These are phyloP conservation scores for Tupaia tana DNA, from an alignment of 2,113 vertebrate genomes.

Conservation along the genomic window DNA sequence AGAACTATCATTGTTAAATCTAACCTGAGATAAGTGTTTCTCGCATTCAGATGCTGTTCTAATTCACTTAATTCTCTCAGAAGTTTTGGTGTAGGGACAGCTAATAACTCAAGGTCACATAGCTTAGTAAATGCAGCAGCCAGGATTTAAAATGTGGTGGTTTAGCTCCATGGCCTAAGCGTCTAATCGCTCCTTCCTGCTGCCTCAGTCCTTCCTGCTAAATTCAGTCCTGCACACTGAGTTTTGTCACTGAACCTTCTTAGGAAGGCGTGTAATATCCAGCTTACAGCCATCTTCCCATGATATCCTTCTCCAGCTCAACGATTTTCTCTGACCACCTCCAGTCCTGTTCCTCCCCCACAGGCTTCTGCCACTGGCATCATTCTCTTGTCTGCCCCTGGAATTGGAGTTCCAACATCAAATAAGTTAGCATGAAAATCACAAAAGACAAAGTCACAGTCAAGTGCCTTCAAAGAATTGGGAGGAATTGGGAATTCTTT, in stretches of 20 bases:
- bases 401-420: not conserved
- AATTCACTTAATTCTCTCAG: slow-evolving; percentile 3
- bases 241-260: too few relatives aligned
- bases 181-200: not conserved
- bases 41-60: not conserved
- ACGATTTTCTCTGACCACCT: not conserved
- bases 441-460: not conserved
- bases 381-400: not conserved
- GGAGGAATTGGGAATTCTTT: too few relatives aligned
- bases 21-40: not conserved
- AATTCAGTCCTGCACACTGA: not conserved
- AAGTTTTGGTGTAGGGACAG: not conserved
- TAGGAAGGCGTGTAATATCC: not conserved
- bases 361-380: not conserved
- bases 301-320: not conserved
- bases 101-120: not conserved
- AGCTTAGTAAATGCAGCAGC: not conserved
- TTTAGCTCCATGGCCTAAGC: not conserved
- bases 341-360: not conserved
- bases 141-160: not conserved
- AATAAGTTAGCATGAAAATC: too few relatives aligned
- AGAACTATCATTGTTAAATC: not conserved
- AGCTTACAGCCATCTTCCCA: not conserved
- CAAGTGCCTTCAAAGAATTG: not conserved
- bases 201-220: not conserved